phyloP scores from a whole-genome alignment of 1,140 invertebrate genomes.

The Drosophila baimaii region DNA sequence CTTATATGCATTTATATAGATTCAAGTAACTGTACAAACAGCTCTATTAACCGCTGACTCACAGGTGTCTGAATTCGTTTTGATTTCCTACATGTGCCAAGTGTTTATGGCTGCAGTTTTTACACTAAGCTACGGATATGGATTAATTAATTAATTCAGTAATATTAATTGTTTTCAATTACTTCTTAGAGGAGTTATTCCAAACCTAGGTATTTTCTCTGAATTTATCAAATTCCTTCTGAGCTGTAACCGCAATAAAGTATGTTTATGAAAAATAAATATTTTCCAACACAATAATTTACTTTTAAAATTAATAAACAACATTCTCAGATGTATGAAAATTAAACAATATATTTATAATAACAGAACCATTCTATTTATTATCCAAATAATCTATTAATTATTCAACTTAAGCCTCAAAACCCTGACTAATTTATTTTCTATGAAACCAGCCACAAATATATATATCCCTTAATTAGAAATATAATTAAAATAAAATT shows the following conservation, averaged over 20 bases:
- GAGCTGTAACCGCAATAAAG: too few relatives aligned
- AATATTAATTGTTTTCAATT: neutral
- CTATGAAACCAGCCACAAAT: neutral
- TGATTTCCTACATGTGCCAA: constrained; percentile 48
- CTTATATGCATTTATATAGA: constrained; percentile 2
- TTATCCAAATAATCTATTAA: neutral
- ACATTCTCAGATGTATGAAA: too few relatives aligned
- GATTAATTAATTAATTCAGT: too few relatives aligned
- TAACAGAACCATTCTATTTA: neutral
- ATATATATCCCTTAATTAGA: neutral
- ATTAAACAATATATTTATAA: neutral
- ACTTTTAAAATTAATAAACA: too few relatives aligned
- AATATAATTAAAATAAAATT: too few relatives aligned
- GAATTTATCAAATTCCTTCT: neutral
- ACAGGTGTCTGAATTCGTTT: constrained; percentile 29
- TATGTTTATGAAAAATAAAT: too few relatives aligned
- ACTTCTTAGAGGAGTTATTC: neutral
- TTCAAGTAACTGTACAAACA: constrained; percentile 52
- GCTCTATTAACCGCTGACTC: constrained; percentile 48
- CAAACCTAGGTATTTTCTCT: too few relatives aligned
- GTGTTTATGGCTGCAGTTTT: constrained; percentile 12
- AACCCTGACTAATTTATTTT: neutral
- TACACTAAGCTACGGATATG: constrained; percentile 33
- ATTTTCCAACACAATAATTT: too few relatives aligned
- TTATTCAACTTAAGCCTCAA: neutral